Evolutionary conservation across 1,140 invertebrate genomes (phyloP).

Genomic region (Drosophila erecta): DNA sequence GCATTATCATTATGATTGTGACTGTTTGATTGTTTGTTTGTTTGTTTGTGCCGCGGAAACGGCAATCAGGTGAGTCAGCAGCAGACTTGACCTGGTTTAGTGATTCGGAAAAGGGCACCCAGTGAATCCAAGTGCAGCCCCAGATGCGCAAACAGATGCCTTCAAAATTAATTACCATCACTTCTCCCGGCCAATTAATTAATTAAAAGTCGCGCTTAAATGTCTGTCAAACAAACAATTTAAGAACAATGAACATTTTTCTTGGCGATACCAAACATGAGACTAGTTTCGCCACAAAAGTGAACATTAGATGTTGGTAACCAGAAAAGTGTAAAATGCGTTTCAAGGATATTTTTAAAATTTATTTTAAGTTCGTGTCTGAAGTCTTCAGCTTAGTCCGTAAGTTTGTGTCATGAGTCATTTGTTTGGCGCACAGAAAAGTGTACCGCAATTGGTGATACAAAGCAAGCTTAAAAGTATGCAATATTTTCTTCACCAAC

Average conservation of each 20-base stretch:
- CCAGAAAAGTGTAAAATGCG: background rate
- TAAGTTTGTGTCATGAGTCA: constrained; percentile 64
- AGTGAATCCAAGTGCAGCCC: constrained; percentile 10
- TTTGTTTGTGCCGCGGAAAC: constrained; percentile 43
- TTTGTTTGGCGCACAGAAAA: constrained; percentile 44
- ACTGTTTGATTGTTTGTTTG: constrained; percentile 7
- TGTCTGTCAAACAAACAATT: background rate
- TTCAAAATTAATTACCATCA: constrained; percentile 26
- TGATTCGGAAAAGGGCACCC: constrained; percentile 55
- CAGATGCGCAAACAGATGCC: background rate
- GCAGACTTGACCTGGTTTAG: constrained; percentile 58
- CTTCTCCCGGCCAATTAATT: constrained; percentile 25
- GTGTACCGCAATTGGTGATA: constrained; percentile 20
- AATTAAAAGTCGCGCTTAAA: background rate
- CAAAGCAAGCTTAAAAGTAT: constrained; percentile 21
- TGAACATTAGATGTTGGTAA: no score
- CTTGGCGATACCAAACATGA: no score
- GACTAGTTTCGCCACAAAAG: no score
- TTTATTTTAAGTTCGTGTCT: background rate
- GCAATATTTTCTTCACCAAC: background rate
- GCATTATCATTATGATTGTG: constrained; percentile 34
- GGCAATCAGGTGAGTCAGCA: constrained; percentile 41
- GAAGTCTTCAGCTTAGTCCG: background rate
- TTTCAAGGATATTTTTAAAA: background rate
- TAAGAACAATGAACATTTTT: background rate